phyloP scores from a whole-genome alignment of 1,140 invertebrate genomes.

The Drosophila melanogaster region Release_6_plus_ISO1_MT NT_033779.5:8830501-8831000 shows the following conservation, averaged over 20 bases:
- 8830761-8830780: constrained; percentile 6
- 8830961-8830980: constrained; percentile 51
- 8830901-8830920: constrained; percentile 55
- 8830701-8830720: constrained; percentile 57
- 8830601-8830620: constrained; percentile 57
- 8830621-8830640: constrained; percentile 65
- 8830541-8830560: constrained; percentile 20
- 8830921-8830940: constrained; percentile 31
- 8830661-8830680: constrained; percentile 3
- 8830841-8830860: constrained; percentile 29
- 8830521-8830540: constrained; percentile 46
- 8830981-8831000: constrained; percentile 42
- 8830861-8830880: constrained; percentile 54
- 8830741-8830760: constrained; percentile 19
- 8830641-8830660: constrained; percentile 43
- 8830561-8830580: constrained; percentile 40
- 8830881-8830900: constrained; percentile 66
- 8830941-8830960: constrained; percentile 38
- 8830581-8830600: constrained; percentile 65
- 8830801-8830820: constrained; percentile 15
- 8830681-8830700: constrained; percentile 42
- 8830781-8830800: constrained; percentile 31
- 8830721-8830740: constrained; percentile 50
- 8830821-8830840: constrained; percentile 7
- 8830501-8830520: constrained; percentile 70